A percentile compares a stretch with the other conserved stretches of the same genome.
These are phyloP conservation scores for Embiotoca jacksoni DNA, from an alignment of 2,113 vertebrate species.

Conservation along the genomic window DNA sequence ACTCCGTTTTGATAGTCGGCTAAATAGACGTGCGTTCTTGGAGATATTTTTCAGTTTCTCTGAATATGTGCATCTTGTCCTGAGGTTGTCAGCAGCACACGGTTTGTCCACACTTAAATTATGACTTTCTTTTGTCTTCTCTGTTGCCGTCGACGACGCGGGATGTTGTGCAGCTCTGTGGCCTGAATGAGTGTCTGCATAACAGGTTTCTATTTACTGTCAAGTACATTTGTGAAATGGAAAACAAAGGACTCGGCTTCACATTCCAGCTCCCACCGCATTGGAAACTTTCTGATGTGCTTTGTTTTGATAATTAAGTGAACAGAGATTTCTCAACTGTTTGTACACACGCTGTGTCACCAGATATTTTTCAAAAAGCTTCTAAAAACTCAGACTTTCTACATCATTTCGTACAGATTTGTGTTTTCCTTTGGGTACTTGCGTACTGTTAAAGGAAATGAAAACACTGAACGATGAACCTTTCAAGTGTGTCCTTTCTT, in stretches of 20 bases:
- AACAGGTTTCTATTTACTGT: neutral
- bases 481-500: neutral
- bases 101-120: slow-evolving; percentile 19
- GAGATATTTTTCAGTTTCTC: slow-evolving; percentile 39
- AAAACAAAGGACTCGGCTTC: slow-evolving; percentile 13
- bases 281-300: slow-evolving; percentile 1
- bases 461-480: neutral
- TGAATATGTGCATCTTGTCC: slow-evolving; percentile 24
- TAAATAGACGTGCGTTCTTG: slow-evolving; percentile 25
- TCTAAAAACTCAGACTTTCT: slow-evolving; percentile 21
- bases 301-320: slow-evolving; percentile 18
- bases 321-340: slow-evolving; percentile 31
- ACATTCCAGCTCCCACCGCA: slow-evolving; percentile 1
- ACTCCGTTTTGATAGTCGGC: slow-evolving; percentile 55
- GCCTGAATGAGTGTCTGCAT: slow-evolving; percentile 21
- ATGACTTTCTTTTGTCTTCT: slow-evolving; percentile 9
- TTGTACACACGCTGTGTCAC: slow-evolving; percentile 43
- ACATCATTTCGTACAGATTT: neutral
- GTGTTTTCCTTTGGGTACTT: neutral
- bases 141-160: slow-evolving; percentile 5
- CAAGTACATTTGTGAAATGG: neutral
- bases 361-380: slow-evolving; percentile 40
- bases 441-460: slow-evolving; percentile 7
- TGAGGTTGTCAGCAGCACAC: slow-evolving; percentile 32
- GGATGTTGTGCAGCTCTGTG: slow-evolving; percentile 16